phyloP scores from a whole-genome alignment of 2,797 vertebrate genomes.

The Onychomys arenicola region DNA sequence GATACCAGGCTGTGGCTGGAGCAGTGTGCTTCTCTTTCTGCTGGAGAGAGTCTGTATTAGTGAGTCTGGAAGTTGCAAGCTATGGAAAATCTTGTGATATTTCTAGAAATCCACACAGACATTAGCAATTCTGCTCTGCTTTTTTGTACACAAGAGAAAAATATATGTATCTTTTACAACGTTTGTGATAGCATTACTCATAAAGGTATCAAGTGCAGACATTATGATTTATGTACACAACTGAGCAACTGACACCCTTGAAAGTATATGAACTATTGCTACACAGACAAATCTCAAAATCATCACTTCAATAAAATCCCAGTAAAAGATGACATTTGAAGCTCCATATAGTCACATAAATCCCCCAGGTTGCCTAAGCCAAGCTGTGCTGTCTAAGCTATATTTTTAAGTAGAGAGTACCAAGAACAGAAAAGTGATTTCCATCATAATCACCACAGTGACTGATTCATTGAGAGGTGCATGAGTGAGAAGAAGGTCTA shows the following conservation, averaged over 20 bases:
- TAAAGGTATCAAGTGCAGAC: background rate
- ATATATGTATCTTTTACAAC: background rate
- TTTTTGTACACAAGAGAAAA: background rate
- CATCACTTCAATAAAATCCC: background rate
- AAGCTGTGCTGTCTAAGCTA: background rate
- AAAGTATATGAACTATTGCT: background rate
- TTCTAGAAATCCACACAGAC: background rate
- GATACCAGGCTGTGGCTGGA: fast-evolving
- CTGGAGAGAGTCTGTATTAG: background rate
- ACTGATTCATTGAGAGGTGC: too few species aligned
- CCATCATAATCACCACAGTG: background rate
- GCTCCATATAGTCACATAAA: background rate
- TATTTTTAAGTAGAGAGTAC: background rate
- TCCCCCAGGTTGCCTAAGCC: background rate
- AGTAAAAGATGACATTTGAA: background rate
- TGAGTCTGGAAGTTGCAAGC: background rate
- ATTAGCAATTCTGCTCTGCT: background rate
- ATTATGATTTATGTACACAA: background rate
- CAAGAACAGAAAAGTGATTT: background rate
- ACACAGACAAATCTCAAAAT: background rate
- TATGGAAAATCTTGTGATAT: background rate
- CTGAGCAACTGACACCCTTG: background rate
- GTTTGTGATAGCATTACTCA: background rate
- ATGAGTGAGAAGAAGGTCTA: background rate
- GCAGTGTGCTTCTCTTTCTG: too few species aligned